These are phyloP conservation scores for Ectemnius lituratus DNA, from an alignment of 2,888 invertebrate species.

Conservation along the genomic window DNA sequence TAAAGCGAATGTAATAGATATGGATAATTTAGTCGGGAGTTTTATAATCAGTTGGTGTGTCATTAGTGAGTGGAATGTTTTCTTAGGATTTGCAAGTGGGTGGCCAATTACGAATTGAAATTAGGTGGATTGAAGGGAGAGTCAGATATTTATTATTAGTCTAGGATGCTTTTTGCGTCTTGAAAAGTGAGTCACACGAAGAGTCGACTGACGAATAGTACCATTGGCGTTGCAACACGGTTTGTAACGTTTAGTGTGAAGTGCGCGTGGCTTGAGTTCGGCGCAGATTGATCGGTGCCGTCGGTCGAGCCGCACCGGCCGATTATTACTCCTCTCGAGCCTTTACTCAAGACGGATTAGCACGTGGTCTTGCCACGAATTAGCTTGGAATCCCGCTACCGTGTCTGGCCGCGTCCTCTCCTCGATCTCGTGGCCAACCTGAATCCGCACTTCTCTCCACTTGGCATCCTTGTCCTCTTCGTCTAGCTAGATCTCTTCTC, in stretches of 20 bases:
- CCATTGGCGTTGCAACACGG: slow-evolving; percentile 12
- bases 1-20: too few species aligned
- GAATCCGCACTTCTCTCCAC: slow-evolving; percentile 11
- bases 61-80: too few species aligned
- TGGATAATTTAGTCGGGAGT: too few species aligned
- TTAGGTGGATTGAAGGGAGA: too few species aligned
- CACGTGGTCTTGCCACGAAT: slow-evolving; percentile 64
- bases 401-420: slow-evolving; percentile 42
- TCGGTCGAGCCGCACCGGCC: slow-evolving; percentile 61
- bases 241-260: slow-evolving; percentile 37
- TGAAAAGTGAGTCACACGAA: background rate
- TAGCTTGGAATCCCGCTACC: slow-evolving; percentile 65
- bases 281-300: slow-evolving; percentile 65
- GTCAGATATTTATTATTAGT: too few species aligned
- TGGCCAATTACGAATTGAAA: too few species aligned
- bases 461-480: too few species aligned
- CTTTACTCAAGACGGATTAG: slow-evolving; percentile 60
- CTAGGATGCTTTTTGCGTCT: too few species aligned
- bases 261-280: slow-evolving; percentile 24
- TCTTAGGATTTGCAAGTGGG: too few species aligned
- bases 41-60: too few species aligned
- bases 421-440: slow-evolving; percentile 11
- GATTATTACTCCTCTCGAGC: slow-evolving; percentile 64
- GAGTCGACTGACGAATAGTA: background rate
- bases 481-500: slow-evolving; percentile 49